Evolutionary conservation across 2,888 invertebrate species (phyloP).

Genomic region (Operophtera brumata): DNA sequence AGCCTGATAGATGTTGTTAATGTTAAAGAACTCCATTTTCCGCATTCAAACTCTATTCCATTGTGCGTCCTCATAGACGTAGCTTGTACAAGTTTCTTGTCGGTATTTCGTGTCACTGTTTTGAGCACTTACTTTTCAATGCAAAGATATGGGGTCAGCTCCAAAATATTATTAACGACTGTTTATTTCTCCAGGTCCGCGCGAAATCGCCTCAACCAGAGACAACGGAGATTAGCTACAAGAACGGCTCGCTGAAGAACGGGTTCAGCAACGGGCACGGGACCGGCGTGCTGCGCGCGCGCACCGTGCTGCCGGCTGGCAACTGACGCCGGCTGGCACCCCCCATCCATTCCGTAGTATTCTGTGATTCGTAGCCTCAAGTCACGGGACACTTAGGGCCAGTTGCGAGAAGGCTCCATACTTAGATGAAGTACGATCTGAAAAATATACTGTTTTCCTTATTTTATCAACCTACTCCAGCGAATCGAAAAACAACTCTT

Average conservation of each 20-base stretch:
- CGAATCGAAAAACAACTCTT: no score
- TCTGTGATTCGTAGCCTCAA: slow-evolving; percentile 57
- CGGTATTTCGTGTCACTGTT: no score
- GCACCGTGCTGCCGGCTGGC: slow-evolving; percentile 71
- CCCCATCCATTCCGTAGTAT: slow-evolving; percentile 50
- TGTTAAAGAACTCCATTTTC: no score
- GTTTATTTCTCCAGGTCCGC: slow-evolving; percentile 44
- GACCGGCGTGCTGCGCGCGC: slow-evolving; percentile 52
- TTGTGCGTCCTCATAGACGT: no score
- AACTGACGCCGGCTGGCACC: slow-evolving; percentile 47
- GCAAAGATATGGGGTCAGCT: no score
- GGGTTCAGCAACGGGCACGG: slow-evolving; percentile 66
- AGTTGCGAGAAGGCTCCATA: background rate
- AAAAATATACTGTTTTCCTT: no score
- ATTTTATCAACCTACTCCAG: no score
- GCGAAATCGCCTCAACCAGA: slow-evolving; percentile 50
- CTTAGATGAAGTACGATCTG: background rate
- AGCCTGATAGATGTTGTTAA: no score
- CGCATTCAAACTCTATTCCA: no score
- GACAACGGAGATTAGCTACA: slow-evolving; percentile 56
- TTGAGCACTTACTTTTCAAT: no score
- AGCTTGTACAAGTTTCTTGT: no score
- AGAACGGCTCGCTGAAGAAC: slow-evolving; percentile 63
- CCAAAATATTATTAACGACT: no score
- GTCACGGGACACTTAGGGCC: slow-evolving; percentile 34